These are phyloP conservation scores for Sapayoa aenigma DNA, from an alignment of 2,113 vertebrate species.

Conservation along the genomic window DNA sequence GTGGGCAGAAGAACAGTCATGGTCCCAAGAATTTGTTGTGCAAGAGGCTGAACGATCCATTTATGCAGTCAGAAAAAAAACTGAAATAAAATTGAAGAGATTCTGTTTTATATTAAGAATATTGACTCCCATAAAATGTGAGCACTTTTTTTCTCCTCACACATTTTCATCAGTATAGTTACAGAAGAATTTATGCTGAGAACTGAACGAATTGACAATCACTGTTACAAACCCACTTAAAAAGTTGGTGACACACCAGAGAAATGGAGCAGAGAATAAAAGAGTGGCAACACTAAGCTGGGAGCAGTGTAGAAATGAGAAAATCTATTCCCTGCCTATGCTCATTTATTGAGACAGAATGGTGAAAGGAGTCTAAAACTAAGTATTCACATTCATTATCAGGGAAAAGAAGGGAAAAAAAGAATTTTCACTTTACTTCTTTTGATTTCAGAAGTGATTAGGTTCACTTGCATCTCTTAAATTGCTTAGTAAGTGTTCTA, in stretches of 20 bases:
- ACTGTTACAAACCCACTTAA: not conserved
- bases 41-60: not conserved
- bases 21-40: not conserved
- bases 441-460: slow-evolving; percentile 53
- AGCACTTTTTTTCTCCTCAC: not conserved
- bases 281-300: not conserved
- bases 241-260: not conserved
- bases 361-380: not conserved
- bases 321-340: slow-evolving; percentile 1
- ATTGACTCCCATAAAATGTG: not conserved
- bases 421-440: slow-evolving; percentile 18
- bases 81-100: not conserved
- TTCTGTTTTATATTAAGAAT: not conserved
- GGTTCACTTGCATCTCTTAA: slow-evolving; percentile 9
- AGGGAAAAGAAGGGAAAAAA: not conserved
- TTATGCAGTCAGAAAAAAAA: not conserved
- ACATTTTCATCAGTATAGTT: not conserved
- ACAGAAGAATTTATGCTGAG: not conserved
- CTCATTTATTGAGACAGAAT: slow-evolving; percentile 3
- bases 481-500: slow-evolving; percentile 29
- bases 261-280: slow-evolving; percentile 13
- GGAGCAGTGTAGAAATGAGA: not conserved
- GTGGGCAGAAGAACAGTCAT: not conserved
- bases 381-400: slow-evolving; percentile 29
- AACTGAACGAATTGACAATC: not conserved